A percentile compares a stretch with the other conserved stretches of the same genome.
These are phyloP conservation scores for Vespertilio murinus DNA, from an alignment of 2,797 vertebrate species.

Conservation along the genomic window DNA sequence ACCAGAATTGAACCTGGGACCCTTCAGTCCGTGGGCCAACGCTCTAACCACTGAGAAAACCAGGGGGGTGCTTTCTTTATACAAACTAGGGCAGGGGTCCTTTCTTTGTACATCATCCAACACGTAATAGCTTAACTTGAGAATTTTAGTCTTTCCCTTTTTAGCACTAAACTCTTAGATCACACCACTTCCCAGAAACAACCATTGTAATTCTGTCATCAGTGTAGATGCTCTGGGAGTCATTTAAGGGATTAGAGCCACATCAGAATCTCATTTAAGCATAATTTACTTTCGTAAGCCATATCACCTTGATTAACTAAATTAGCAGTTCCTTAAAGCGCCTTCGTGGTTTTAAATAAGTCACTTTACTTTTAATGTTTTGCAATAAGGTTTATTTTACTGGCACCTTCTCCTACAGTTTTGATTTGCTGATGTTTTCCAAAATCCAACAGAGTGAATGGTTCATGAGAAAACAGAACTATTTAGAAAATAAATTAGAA, in stretches of 20 bases:
- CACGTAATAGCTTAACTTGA: neutral
- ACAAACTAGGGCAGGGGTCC: no score
- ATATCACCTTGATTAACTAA: constrained; percentile 59
- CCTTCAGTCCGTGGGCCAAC: no score
- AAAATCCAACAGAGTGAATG: constrained; percentile 57
- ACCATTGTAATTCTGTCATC: constrained; percentile 17
- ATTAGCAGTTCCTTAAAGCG: constrained; percentile 70
- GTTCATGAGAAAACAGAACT: constrained; percentile 61
- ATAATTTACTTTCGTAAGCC: constrained; percentile 60
- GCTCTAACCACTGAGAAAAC: no score
- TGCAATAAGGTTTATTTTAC: constrained; percentile 69
- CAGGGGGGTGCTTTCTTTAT: no score
- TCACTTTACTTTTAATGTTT: constrained; percentile 65
- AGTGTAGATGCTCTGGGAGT: neutral
- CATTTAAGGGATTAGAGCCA: constrained; percentile 29
- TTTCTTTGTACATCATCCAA: neutral
- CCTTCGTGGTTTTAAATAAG: constrained; percentile 54
- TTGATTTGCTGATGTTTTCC: constrained; percentile 61
- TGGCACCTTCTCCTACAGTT: constrained; percentile 36
- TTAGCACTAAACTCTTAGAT: neutral
- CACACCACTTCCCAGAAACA: neutral
- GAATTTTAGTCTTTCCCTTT: constrained; percentile 31
- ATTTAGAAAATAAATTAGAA: constrained; percentile 65
- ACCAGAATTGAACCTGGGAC: no score
- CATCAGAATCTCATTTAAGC: constrained; percentile 47